Conservation (phyloP, 2,113 vertebrate species). For the Eptesicus fuscus region DNA sequence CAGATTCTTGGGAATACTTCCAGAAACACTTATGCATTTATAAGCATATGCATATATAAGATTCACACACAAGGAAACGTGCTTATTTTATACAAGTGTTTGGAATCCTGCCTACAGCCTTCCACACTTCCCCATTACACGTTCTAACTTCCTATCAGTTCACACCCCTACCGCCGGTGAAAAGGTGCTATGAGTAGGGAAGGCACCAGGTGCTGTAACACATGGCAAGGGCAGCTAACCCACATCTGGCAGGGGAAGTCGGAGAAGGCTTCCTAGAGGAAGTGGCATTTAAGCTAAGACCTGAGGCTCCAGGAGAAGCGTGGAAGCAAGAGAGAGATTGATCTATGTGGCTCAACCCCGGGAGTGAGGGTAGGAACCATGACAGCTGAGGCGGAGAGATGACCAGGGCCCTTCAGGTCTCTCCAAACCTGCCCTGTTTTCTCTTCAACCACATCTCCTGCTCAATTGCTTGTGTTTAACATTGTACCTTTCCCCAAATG, state of each 20-base stretch:
- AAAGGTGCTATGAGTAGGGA: neutral
- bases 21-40: neutral
- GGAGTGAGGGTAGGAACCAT: neutral
- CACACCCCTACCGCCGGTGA: neutral
- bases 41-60: neutral
- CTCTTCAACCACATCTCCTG: neutral
- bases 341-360: fast-evolving
- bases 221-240: neutral
- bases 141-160: neutral
- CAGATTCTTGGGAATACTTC: neutral
- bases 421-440: neutral
- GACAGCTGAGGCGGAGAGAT: neutral
- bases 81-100: neutral
- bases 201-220: neutral
- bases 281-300: neutral
- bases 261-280: neutral
- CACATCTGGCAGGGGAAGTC: neutral
- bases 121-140: neutral
- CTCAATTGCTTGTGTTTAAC: neutral
- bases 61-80: neutral
- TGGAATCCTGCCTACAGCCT: neutral
- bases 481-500: neutral
- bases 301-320: neutral
- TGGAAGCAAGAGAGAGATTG: neutral
- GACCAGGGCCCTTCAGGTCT: neutral